Evolutionary conservation across 2,888 invertebrate genomes (phyloP).

Genomic region (Acanthococcus lagerstroemiae): DNA sequence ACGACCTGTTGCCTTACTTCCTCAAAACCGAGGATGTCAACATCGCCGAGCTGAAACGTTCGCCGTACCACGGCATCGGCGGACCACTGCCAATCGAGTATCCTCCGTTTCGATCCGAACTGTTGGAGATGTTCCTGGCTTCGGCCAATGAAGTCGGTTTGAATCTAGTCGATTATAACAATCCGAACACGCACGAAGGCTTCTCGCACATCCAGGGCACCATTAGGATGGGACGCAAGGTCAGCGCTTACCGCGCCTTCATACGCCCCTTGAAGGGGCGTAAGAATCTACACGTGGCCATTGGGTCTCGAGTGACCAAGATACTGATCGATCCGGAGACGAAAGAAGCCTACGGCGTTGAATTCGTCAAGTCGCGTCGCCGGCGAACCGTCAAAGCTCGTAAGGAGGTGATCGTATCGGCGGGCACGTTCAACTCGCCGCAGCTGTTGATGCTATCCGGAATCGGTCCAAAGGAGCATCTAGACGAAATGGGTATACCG

Average conservation of each 20-base stretch:
- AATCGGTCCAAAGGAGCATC: slow-evolving; percentile 52
- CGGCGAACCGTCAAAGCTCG: slow-evolving; percentile 47
- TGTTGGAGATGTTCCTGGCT: slow-evolving; percentile 55
- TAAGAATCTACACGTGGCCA: slow-evolving; percentile 52
- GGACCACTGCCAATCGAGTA: slow-evolving; percentile 33
- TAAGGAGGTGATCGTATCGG: slow-evolving; percentile 62
- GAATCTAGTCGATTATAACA: slow-evolving; percentile 47
- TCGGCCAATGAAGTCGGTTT: slow-evolving; percentile 54
- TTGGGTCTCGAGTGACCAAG: slow-evolving; percentile 48
- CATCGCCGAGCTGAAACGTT: slow-evolving; percentile 35
- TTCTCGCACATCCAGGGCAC: slow-evolving; percentile 48
- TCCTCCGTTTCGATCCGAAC: slow-evolving; percentile 45
- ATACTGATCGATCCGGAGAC: slow-evolving; percentile 47
- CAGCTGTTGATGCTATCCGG: slow-evolving; percentile 74
- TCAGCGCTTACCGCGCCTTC: slow-evolving; percentile 51
- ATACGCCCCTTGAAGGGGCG: slow-evolving; percentile 43
- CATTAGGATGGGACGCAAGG: slow-evolving; percentile 41
- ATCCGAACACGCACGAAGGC: slow-evolving; percentile 40
- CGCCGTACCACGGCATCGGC: slow-evolving; percentile 34
- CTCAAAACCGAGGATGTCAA: slow-evolving; percentile 36
- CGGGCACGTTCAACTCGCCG: slow-evolving; percentile 68
- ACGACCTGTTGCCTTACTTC: slow-evolving; percentile 38
- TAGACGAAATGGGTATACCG: slow-evolving; percentile 47
- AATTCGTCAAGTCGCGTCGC: slow-evolving; percentile 45
- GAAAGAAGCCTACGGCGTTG: slow-evolving; percentile 48